Evolutionary conservation across 2,797 vertebrate species (phyloP), one percentile per base, ranked within the genome.

Genomic region (Karalla daura): DNA sequence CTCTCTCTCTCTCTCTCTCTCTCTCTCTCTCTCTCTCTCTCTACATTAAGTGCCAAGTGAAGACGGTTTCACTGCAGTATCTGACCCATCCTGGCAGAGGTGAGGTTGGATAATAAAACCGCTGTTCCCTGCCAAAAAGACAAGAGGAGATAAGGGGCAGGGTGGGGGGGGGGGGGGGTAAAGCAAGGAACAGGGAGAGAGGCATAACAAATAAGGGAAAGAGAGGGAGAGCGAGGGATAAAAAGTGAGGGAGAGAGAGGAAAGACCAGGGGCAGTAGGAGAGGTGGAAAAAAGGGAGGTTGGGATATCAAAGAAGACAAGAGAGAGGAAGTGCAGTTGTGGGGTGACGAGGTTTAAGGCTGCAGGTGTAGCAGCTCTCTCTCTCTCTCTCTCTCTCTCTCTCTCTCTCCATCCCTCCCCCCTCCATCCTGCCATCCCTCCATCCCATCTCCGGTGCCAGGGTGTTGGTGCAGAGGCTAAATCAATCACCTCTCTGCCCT

Each of bases 1-100:
- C 53, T 70, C 61, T 36, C 54, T 76, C 25, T 9, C 28, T 58
- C 11, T 45, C 24, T 47, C 49, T 51, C 27, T 20, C 15, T n/a
- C n/a, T n/a, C n/a, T 51, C 28, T 52, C 2, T 36, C 5, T 32
- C 15, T 18, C 44, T 54, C 60, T 69, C 52, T 76, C 62, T 62
- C 47, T 50, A 37, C 41, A 46, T 56, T 70, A 69, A 63, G 53
- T 78, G 82, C 78, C 76, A 78, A 77, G 70, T 53, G 52, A 72
- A 73, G 69, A 64, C 8, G 15, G 52, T 64, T 82, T 66, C 81
- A 80, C 85, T 81, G 84, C 80, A 75, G 84, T 74, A 80, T 86
- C 70, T 76, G 75, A 89, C 84, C 86, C 80, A 78, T 63, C 85
- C 78, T 85, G 83, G 75, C 77, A 81, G 78, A 88, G 78, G 81